Evolutionary conservation across 2,113 vertebrate species (phyloP), one percentile per base, ranked within the genome.

Genomic region (Prinia subflava): DNA sequence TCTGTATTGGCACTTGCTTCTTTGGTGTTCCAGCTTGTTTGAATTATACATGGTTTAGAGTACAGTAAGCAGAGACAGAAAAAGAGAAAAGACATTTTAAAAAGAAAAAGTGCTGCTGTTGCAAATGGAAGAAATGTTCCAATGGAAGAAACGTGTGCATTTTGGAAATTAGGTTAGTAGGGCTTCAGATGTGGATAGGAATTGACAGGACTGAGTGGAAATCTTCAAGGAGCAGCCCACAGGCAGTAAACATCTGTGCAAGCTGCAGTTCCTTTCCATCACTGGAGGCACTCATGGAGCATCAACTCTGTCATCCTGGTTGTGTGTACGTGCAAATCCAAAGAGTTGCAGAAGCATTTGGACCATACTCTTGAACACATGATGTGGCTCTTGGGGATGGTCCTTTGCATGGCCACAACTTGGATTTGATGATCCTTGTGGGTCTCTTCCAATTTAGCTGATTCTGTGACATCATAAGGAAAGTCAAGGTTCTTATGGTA

Each of bases 21-120:
- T 95, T 91, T 69, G 44, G 27, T 68, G 35, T 91, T 94, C 47
- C 71, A 91, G 55, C 50, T 91, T 90, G 56, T 83, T 93, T 88
- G 27, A 83, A 55, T 93, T 87, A 67, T 33, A 69, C 1, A 0
- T 64, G 28, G 31, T 76, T 95, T 79, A 80, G 46, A 73, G 59
- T 76, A 90, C 70, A 90, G 59, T 83, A 86, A 64, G 41, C 25
- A 62, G 37, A 65, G 50, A 42, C 62, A 93, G 75, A 77, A 78
- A 87, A 82, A 67, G 56, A 87, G 69, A 81, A 83, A 70, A 95
- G 23, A 68, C 76, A 53, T 69, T 23, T 71, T 18, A 79, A 67
- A 78, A 86, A 49, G 23, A 65, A 55, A 65, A 89, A 37, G 46
- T 77, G 17, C 33, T 62, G 50, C 31, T 69, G 35, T 86, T 94